phyloP scores from a whole-genome alignment of 2,888 invertebrate genomes.

The Leptinotarsa juncta region DNA sequence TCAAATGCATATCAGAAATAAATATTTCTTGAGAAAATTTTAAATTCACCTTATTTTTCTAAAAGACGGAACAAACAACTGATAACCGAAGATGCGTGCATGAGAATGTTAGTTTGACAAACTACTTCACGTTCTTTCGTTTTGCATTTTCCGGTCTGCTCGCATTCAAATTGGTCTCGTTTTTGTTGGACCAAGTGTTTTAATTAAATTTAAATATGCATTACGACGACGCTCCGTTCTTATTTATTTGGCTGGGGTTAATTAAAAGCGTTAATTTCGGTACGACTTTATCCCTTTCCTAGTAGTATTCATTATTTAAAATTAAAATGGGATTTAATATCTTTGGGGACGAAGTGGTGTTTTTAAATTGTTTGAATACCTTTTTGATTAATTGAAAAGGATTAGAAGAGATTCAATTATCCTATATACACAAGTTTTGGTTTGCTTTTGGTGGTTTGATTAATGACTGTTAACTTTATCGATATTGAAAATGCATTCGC shows the following conservation, averaged over 20 bases:
- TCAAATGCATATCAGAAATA: no score
- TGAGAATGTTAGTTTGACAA: constrained; percentile 21
- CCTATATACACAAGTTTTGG: not conserved
- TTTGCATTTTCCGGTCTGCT: constrained; percentile 33
- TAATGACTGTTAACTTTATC: no score
- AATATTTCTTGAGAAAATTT: no score
- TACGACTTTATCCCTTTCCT: constrained; percentile 37
- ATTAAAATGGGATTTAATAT: constrained; percentile 40
- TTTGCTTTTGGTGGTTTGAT: not conserved
- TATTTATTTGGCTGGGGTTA: constrained; percentile 41
- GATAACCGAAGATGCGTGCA: not conserved
- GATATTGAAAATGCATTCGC: no score
- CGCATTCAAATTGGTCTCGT: constrained; percentile 33
- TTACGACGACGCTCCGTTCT: constrained; percentile 39
- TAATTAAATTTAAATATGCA: constrained; percentile 43
- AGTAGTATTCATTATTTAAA: constrained; percentile 37
- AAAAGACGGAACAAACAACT: no score
- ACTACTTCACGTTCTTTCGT: constrained; percentile 29
- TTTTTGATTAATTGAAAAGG: constrained; percentile 3
- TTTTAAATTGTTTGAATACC: constrained; percentile 24
- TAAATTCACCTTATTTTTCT: no score
- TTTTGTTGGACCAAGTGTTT: constrained; percentile 38
- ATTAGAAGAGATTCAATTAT: constrained; percentile 2
- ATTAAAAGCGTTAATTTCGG: constrained; percentile 41
- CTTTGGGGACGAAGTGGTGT: constrained; percentile 27